Evolutionary conservation across 2,797 vertebrate species (phyloP).

Genomic region (Pseudotriccus pelzelni): DNA sequence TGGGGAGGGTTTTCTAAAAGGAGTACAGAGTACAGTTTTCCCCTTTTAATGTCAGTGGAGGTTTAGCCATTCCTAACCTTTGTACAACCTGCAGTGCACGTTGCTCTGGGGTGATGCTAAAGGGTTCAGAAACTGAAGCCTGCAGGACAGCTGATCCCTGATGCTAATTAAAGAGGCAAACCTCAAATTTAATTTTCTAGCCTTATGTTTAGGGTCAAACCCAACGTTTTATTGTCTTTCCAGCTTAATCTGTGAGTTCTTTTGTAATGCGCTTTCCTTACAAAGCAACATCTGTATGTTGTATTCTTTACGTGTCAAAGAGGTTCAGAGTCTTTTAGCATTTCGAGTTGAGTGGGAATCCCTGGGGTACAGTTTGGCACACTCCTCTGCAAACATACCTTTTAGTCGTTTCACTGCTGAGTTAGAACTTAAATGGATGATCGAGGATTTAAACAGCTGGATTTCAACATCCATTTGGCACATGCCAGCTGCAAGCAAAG

Average conservation of each 20-base stretch:
- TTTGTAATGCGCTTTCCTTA: neutral
- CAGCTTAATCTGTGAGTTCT: neutral
- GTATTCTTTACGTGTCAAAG: neutral
- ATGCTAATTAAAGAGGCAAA: neutral
- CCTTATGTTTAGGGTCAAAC: neutral
- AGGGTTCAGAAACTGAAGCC: neutral
- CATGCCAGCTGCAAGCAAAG: slow-evolving; percentile 4
- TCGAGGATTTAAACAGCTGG: neutral
- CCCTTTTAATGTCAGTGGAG: neutral
- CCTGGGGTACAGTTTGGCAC: slow-evolving; percentile 13
- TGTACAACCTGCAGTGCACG: neutral
- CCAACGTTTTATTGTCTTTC: neutral
- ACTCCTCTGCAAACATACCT: slow-evolving; percentile 24
- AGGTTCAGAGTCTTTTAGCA: neutral
- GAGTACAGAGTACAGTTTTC: neutral
- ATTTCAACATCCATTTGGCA: slow-evolving; percentile 7
- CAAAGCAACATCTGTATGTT: neutral
- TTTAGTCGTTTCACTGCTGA: neutral
- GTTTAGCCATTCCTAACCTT: neutral
- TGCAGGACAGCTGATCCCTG: neutral
- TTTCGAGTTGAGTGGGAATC: neutral
- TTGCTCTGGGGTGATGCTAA: neutral
- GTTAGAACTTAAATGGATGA: neutral
- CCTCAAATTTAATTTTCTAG: neutral
- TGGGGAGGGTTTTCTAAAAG: neutral